These are phyloP conservation scores for Dermatemys mawii DNA, from an alignment of 2,113 vertebrate genomes.

Conservation along the genomic window DNA sequence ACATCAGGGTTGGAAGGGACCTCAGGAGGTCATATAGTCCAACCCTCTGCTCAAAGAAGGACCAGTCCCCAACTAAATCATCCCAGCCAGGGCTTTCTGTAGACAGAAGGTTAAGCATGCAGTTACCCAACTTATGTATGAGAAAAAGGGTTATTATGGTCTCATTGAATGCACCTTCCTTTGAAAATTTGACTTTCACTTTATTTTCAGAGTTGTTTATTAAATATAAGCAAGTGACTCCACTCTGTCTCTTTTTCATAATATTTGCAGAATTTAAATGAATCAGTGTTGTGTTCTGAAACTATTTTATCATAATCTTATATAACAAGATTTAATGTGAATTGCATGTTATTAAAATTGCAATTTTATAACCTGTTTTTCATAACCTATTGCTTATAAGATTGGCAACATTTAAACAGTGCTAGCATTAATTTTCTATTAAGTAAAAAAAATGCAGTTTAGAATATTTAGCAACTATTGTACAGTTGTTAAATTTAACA, in stretches of 20 bases:
- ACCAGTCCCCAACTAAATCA: too few relatives aligned
- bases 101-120: constrained; percentile 28
- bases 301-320: not conserved
- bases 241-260: not conserved
- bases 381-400: not conserved
- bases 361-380: constrained; percentile 1
- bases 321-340: constrained; percentile 27
- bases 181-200: constrained; percentile 37
- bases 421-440: not conserved
- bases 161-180: constrained; percentile 7
- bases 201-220: constrained; percentile 33
- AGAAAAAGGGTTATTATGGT: constrained; percentile 24
- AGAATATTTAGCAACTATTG: constrained; percentile 27
- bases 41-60: too few relatives aligned
- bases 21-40: too few relatives aligned
- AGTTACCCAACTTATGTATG: constrained; percentile 31
- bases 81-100: too few relatives aligned
- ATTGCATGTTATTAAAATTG: constrained; percentile 47
- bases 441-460: constrained; percentile 30
- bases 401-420: constrained; percentile 15
- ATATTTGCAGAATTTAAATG: constrained; percentile 18
- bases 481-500: constrained; percentile 29
- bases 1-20: too few relatives aligned
- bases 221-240: constrained; percentile 11
- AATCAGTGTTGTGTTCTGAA: constrained; percentile 25